phyloP scores from a whole-genome alignment of 2,113 vertebrate species.

The Physeter macrocephalus region DNA sequence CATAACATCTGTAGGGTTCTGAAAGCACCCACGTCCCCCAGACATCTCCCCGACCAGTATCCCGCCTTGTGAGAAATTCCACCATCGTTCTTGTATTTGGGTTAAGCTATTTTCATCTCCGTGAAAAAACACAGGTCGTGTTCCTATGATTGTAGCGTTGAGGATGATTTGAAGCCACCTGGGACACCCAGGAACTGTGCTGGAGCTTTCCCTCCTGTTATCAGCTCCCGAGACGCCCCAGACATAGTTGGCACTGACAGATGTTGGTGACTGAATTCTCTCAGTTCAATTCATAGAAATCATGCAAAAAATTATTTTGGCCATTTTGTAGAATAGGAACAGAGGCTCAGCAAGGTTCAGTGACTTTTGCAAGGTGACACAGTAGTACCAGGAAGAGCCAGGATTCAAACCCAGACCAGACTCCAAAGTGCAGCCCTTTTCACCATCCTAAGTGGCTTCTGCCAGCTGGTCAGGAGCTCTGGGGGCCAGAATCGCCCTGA shows the following conservation, averaged over 20 bases:
- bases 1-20: background rate
- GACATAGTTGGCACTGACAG: accelerated
- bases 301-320: background rate
- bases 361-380: background rate
- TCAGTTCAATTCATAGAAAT: background rate
- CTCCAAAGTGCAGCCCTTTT: background rate
- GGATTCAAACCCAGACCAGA: background rate
- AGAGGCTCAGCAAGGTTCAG: background rate
- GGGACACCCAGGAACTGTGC: background rate
- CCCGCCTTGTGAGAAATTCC: background rate
- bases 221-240: background rate
- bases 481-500: background rate
- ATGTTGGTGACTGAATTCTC: background rate
- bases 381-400: background rate
- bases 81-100: background rate
- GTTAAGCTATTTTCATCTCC: background rate
- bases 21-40: background rate
- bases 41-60: background rate
- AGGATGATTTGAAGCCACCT: background rate
- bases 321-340: background rate
- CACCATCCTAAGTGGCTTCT: background rate
- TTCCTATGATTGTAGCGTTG: background rate
- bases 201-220: too few relatives aligned
- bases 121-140: background rate
- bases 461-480: background rate